Evolutionary conservation across 2,888 invertebrate species (phyloP).

Genomic region (Branchellion lobata): DNA sequence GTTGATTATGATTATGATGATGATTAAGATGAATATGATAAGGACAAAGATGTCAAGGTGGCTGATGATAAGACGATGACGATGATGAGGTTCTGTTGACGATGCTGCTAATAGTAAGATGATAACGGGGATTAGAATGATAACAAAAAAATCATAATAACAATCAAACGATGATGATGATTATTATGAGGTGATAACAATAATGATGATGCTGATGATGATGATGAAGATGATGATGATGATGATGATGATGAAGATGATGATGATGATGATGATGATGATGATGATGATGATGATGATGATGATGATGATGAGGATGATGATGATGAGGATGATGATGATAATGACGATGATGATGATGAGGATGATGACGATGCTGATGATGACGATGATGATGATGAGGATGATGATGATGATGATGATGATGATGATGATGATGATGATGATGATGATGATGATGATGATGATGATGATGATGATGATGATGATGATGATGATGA

Average conservation of each 20-base stretch:
- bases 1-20: no score
- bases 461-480: background rate
- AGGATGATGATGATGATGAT: conserved; percentile 31
- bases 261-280: conserved; percentile 2
- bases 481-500: conserved; percentile 24
- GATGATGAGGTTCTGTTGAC: no score
- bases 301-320: conserved; percentile 34
- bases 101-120: background rate
- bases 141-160: background rate
- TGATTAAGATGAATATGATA: no score
- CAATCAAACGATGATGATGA: background rate
- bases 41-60: no score
- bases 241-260: background rate
- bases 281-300: conserved; percentile 8
- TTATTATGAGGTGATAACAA: background rate
- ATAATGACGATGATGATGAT: conserved; percentile 23
- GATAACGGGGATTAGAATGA: background rate
- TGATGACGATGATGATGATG: background rate
- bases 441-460: background rate
- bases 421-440: conserved; percentile 11
- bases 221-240: conserved; percentile 16
- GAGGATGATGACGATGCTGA: no score
- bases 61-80: no score
- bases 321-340: conserved; percentile 23
- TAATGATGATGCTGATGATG: background rate